Percentiles rank a stretch among this genome's conserved stretches.
Evolutionary conservation across 2,113 vertebrate genomes (phyloP).

Genomic region (Lophotis ruficrista): DNA sequence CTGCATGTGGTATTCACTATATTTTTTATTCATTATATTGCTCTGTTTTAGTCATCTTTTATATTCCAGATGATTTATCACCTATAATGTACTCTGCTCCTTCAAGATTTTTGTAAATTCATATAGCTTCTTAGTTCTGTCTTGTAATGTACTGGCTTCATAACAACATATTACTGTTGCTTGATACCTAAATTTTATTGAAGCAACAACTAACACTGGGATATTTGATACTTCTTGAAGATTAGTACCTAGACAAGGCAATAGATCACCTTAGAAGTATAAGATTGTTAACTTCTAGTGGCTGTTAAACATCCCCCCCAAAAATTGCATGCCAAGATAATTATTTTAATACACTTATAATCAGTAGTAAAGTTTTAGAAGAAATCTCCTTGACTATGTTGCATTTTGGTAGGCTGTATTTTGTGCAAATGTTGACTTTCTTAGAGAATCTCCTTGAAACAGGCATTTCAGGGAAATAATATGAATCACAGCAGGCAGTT

Average conservation of each 20-base stretch:
- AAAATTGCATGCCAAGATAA: not conserved
- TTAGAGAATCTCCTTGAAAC: not conserved
- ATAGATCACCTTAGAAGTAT: not conserved
- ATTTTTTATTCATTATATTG: constrained; percentile 3
- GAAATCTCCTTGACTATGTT: not conserved
- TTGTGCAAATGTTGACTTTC: not conserved
- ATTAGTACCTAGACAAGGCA: not conserved
- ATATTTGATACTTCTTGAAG: not conserved
- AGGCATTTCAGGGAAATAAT: not conserved
- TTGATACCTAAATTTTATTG: not conserved
- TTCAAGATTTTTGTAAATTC: constrained; percentile 18
- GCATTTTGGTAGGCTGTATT: not conserved
- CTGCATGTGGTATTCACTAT: not conserved
- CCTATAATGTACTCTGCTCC: not conserved
- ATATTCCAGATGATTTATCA: constrained; percentile 15
- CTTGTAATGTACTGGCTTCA: not conserved
- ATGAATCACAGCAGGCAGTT: not conserved
- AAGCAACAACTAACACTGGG: not conserved
- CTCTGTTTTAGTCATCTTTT: constrained; percentile 1
- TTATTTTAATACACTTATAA: not conserved
- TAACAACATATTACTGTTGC: not conserved
- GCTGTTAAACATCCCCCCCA: not conserved
- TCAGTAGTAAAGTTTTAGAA: not conserved
- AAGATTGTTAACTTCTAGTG: not conserved
- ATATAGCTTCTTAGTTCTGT: not conserved